These are phyloP conservation scores for Caenorhabditis sp. DNA, from an alignment of 2,888 invertebrate species.

Conservation along the genomic window DNA sequence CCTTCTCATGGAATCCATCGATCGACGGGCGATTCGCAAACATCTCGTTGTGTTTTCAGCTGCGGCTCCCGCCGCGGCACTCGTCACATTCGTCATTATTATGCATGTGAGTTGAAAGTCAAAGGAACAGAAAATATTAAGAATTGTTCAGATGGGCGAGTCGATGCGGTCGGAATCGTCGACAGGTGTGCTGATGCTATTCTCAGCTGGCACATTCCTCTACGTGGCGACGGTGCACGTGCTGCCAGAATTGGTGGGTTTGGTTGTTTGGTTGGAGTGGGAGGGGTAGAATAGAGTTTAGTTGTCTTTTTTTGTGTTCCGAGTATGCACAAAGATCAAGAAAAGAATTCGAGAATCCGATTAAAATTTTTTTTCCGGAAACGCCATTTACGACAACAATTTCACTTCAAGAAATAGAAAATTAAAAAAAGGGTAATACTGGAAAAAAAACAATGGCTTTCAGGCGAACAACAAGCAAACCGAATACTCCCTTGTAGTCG, in stretches of 20 bases:
- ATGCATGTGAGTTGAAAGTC: slow-evolving; percentile 86
- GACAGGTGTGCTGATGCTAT: slow-evolving; percentile 97
- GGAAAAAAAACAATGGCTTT: too few relatives aligned
- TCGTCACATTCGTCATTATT: slow-evolving; percentile 94
- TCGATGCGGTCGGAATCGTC: slow-evolving; percentile 86
- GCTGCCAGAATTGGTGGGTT: slow-evolving; percentile 90
- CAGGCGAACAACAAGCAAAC: slow-evolving; percentile 63
- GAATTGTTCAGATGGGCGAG: slow-evolving; percentile 55
- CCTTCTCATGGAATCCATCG: slow-evolving; percentile 94
- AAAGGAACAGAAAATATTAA: neutral
- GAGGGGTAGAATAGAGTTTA: slow-evolving; percentile 14
- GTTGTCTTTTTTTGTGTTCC: slow-evolving; percentile 12
- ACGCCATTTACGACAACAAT: neutral
- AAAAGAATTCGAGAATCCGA: slow-evolving; percentile 4
- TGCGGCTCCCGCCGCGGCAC: slow-evolving; percentile 92
- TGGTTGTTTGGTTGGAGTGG: slow-evolving; percentile 11
- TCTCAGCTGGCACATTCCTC: slow-evolving; percentile 98
- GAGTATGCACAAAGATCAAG: neutral
- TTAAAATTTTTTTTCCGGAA: slow-evolving; percentile 2
- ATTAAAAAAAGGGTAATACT: neutral
- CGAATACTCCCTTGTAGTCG: slow-evolving; percentile 60
- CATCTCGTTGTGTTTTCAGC: slow-evolving; percentile 94
- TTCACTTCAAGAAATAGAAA: neutral
- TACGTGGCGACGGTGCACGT: slow-evolving; percentile 99
- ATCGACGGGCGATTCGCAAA: slow-evolving; percentile 89